Base-by-base conservation (phyloP, 2,888 invertebrate genomes). In the Drosophila crucigera region DNA sequence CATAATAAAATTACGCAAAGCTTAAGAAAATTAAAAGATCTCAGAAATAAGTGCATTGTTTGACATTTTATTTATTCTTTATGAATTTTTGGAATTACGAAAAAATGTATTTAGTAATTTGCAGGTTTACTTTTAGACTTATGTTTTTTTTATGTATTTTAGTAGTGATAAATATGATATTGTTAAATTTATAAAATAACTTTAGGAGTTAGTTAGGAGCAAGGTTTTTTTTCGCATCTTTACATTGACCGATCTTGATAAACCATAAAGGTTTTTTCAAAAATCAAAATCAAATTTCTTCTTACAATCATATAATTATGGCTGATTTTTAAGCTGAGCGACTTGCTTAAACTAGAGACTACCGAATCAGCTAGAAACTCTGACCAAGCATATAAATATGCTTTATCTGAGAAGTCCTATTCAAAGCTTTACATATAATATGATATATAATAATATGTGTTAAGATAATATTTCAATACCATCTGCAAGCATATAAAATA, bases 21-120 rank as follows among this genome's bases (percentile, higher is more conserved):
- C 7, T 1, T 14, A 22, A 14, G 2, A 14, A 14, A 7, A 22
- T 2, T 14, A 7, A 47, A 14, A 47, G 14, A 22, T 22, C 2
- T 4, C 14, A 4, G 14, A 22, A 22, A 22, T 0, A 2, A 47
- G 22, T 7, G 22, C 14, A 14, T 47, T 22, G 14, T 14, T 22
- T 22, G 7, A 22, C 0, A 43, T 22, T 4, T 43, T 22, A 22
- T 3, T 14, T 43, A 22, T 43, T 43, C n/a, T 22, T 6, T 0
- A 1, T 1, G 1, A 3, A 22, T 22, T 22, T 4, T 14, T 7
- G 11, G 22, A 14, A 7, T 14, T 14, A 9, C 1, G 0, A 43
- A 22, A 43, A 22, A 7, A 43, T 22, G 3, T 43, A 3, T 22
- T 1, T 1, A 1, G 43, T 22, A 1, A 6, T 43, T 43, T 1